Percentiles rank a stretch among this genome's conserved stretches.
These are phyloP conservation scores for Rhyacophila evoluta DNA, from an alignment of 2,888 invertebrate species.

Conservation along the genomic window DNA sequence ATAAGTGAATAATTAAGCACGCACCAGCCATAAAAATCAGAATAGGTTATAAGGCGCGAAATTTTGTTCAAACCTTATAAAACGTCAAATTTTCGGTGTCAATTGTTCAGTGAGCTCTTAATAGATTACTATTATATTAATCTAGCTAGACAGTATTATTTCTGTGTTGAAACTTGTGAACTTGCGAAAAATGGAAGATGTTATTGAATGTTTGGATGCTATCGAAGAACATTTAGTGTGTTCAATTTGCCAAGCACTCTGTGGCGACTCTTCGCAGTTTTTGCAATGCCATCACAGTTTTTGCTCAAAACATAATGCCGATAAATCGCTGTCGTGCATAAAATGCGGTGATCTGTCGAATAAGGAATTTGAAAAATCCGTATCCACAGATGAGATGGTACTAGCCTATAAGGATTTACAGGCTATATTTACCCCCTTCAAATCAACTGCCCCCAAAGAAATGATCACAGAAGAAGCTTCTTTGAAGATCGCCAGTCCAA, in stretches of 20 bases:
- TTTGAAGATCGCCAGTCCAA: not conserved
- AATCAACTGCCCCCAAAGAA: not conserved
- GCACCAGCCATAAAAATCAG: too few relatives aligned
- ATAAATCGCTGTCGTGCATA: constrained; percentile 57
- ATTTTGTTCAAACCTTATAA: too few relatives aligned
- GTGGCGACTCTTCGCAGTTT: constrained; percentile 63
- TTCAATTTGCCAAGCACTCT: constrained; percentile 61
- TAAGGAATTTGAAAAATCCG: not conserved
- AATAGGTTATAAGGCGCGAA: too few relatives aligned
- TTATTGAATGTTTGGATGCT: constrained; percentile 62
- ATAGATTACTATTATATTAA: too few relatives aligned
- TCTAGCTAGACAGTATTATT: too few relatives aligned
- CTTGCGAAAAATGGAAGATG: constrained; percentile 58
- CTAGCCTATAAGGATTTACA: constrained; percentile 41
- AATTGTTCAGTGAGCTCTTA: too few relatives aligned
- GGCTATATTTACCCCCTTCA: constrained; percentile 57
- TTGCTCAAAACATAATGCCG: constrained; percentile 63
- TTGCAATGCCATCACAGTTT: constrained; percentile 65
- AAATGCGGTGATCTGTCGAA: constrained; percentile 57
- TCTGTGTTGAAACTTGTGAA: too few relatives aligned
- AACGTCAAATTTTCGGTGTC: too few relatives aligned
- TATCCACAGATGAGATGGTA: constrained; percentile 32
- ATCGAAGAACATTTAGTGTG: constrained; percentile 63
- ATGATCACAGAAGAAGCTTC: not conserved
- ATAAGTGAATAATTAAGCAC: too few relatives aligned